A percentile compares a stretch with the other conserved stretches of the same genome.
Conservation (phyloP, 2,888 invertebrate genomes). For the Xanthia icteritia region DNA sequence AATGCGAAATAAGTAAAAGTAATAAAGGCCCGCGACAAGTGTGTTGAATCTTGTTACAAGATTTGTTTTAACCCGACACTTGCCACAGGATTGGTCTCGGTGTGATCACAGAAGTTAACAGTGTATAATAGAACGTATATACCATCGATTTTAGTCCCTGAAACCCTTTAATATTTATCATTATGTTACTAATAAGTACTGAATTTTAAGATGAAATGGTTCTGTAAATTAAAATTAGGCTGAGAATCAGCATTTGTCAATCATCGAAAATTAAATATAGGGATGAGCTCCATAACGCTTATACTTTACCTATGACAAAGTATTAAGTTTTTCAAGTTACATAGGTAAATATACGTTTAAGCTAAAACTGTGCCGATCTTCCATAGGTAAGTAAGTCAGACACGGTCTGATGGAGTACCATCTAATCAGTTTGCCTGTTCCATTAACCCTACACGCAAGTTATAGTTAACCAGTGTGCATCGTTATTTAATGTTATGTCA, state of each 20-base stretch:
- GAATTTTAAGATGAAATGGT: neutral
- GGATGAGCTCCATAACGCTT: too few species aligned
- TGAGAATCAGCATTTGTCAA: neutral
- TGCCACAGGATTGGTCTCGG: neutral
- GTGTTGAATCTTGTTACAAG: conserved; percentile 16
- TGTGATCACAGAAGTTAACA: neutral
- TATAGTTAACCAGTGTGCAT: conserved; percentile 48
- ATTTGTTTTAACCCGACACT: conserved; percentile 1
- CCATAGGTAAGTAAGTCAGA: neutral
- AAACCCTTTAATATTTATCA: neutral
- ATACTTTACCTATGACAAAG: neutral
- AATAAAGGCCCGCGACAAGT: neutral
- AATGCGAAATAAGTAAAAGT: conserved; percentile 25
- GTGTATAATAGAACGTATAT: neutral
- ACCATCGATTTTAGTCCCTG: neutral
- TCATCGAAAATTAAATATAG: neutral
- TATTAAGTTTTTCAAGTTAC: neutral
- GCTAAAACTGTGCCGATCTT: neutral
- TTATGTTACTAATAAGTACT: neutral
- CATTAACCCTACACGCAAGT: conserved; percentile 53
- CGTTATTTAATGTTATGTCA: conserved; percentile 57
- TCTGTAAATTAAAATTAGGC: neutral
- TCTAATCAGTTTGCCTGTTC: conserved; percentile 50
- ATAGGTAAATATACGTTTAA: neutral
- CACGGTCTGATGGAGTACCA: conserved; percentile 41